phyloP scores from a whole-genome alignment of 1,140 invertebrate species.

The Phymorhynchus buccinoides region DNA sequence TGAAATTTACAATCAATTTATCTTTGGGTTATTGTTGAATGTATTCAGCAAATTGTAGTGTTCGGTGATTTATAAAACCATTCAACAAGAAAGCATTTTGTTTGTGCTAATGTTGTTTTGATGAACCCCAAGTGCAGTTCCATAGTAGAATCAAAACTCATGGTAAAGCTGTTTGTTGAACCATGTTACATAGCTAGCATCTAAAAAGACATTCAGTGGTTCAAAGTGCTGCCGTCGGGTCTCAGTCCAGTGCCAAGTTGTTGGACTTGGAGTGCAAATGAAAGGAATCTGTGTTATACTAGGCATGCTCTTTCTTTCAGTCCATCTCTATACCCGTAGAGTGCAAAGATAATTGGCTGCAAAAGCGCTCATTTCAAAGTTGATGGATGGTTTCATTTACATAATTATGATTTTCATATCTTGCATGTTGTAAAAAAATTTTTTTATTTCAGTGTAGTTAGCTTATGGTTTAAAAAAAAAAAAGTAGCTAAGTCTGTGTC shows the following conservation, averaged over 20 bases:
- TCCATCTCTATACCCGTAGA: neutral
- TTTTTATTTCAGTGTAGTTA: no score
- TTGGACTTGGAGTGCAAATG: neutral
- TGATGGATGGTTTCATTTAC: no score
- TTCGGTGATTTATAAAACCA: no score
- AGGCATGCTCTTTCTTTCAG: neutral
- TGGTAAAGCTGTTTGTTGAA: neutral
- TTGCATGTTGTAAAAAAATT: no score
- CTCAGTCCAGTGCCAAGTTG: neutral
- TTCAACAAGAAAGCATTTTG: no score
- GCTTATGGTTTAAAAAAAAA: no score
- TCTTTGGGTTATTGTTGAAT: no score
- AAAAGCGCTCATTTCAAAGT: no score
- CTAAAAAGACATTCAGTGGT: neutral
- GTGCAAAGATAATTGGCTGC: neutral
- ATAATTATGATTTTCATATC: no score
- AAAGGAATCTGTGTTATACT: neutral
- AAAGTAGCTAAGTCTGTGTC: no score
- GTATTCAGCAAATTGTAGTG: no score
- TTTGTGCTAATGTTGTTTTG: neutral
- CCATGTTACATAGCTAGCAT: neutral
- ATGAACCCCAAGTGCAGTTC: neutral
- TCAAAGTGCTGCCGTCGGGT: constrained; percentile 3
- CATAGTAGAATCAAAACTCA: neutral
- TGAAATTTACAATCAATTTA: no score